Conservation (phyloP, 2,888 invertebrate species). For the Lobophora halterata region DNA sequence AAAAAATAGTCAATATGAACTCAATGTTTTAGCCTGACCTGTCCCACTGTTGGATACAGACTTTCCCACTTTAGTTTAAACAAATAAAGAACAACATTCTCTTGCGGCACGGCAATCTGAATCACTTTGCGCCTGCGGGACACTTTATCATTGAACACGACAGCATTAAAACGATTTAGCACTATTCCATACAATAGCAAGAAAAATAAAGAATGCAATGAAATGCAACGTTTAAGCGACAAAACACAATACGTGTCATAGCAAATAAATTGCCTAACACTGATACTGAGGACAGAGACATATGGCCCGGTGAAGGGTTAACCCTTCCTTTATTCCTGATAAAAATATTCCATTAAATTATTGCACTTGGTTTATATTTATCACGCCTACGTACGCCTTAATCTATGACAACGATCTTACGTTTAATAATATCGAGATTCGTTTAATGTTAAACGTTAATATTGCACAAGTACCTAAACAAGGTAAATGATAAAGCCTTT, state of each 20-base stretch:
- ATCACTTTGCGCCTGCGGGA: constrained; percentile 34
- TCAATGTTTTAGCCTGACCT: no score
- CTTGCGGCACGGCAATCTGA: constrained; percentile 31
- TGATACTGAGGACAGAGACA: constrained; percentile 54
- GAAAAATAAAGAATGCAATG: constrained; percentile 53
- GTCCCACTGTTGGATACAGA: no score
- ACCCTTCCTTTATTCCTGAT: constrained; percentile 44
- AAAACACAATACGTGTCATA: constrained; percentile 62
- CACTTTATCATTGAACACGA: constrained; percentile 45
- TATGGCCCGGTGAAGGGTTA: constrained; percentile 48
- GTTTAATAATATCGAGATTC: constrained; percentile 34
- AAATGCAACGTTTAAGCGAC: constrained; percentile 40
- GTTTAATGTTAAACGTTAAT: constrained; percentile 12
- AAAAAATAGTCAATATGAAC: no score
- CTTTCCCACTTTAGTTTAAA: constrained; percentile 1
- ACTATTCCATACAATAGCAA: constrained; percentile 44
- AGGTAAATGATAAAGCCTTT: constrained; percentile 2
- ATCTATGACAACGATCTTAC: constrained; percentile 35
- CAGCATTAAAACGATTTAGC: constrained; percentile 50
- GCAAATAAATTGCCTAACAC: constrained; percentile 65
- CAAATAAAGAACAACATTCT: constrained; percentile 15
- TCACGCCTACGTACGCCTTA: constrained; percentile 39
- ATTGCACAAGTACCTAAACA: constrained; percentile 2
- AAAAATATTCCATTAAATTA: constrained; percentile 53
- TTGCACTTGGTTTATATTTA: constrained; percentile 44